A percentile compares a stretch with the other conserved stretches of the same genome.
Evolutionary conservation across 2,113 vertebrate genomes (phyloP).

Genomic region (Pogonocichla stellata): DNA sequence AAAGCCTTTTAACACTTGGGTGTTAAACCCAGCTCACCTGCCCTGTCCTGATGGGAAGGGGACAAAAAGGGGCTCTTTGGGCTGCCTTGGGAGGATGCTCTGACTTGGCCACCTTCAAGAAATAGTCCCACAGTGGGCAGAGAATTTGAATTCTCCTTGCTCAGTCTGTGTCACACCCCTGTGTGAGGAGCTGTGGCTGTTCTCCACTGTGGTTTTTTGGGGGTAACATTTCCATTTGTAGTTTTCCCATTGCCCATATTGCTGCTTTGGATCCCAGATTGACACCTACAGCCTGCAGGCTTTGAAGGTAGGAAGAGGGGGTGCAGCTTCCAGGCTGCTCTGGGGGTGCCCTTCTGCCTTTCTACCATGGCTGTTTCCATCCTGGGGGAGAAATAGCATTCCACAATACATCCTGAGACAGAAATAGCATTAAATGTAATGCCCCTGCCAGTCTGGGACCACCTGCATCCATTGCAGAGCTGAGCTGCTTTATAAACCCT

Average conservation of each 20-base stretch:
- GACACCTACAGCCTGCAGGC: not conserved
- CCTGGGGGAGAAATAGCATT: not conserved
- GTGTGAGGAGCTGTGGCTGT: not conserved
- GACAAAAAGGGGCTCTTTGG: not conserved
- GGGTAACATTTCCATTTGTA: not conserved
- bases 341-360: not conserved
- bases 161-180: not conserved
- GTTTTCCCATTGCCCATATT: not conserved
- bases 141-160: not conserved
- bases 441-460: not conserved
- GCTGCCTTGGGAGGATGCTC: accelerated
- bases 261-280: not conserved
- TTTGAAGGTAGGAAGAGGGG: not conserved
- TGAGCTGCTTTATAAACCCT: not conserved
- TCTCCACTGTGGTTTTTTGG: not conserved
- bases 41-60: not conserved
- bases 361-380: not conserved
- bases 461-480: not conserved
- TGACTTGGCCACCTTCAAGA: not conserved
- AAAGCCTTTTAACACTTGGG: not conserved
- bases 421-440: not conserved
- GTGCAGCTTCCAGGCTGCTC: not conserved
- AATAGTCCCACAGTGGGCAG: not conserved
- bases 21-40: not conserved
- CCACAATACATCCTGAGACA: not conserved